Evolutionary conservation across 2,797 vertebrate genomes (phyloP).

Genomic region (Erpetoichthys calabaricus): DNA sequence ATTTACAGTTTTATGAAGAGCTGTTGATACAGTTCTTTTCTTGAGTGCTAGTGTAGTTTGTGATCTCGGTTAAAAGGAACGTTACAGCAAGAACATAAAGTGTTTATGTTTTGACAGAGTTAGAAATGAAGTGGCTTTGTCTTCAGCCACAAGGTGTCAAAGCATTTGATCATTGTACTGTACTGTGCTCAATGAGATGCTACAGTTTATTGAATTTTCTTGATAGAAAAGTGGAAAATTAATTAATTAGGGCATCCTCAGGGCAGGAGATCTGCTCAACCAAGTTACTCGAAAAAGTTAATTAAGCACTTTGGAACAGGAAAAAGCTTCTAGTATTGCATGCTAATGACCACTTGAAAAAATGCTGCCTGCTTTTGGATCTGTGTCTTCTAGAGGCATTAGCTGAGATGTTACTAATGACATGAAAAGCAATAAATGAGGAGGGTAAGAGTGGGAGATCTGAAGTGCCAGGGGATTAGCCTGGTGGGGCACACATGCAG

Average conservation of each 20-base stretch:
- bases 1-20: too few relatives aligned
- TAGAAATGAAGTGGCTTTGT: neutral
- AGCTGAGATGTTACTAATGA: neutral
- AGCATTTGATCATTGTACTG: conserved; percentile 40
- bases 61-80: too few relatives aligned
- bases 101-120: conserved; percentile 3
- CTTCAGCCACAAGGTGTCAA: conserved; percentile 25
- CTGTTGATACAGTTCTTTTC: too few relatives aligned
- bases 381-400: neutral
- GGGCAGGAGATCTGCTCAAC: conserved; percentile 43
- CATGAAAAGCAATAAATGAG: neutral
- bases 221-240: conserved; percentile 48
- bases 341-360: conserved; percentile 18
- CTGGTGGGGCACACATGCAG: conserved; percentile 1
- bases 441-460: conserved; percentile 4
- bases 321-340: conserved; percentile 25
- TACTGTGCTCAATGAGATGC: conserved; percentile 37
- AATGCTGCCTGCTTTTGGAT: conserved; percentile 17
- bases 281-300: conserved; percentile 44
- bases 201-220: conserved; percentile 37
- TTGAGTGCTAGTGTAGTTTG: too few relatives aligned
- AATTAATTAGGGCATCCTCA: conserved; percentile 51
- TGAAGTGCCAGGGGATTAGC: conserved; percentile 1
- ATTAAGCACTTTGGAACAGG: conserved; percentile 48
- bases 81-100: too few relatives aligned